phyloP scores from a whole-genome alignment of 2,113 vertebrate species.

The Gorsachius goisagi region DNA sequence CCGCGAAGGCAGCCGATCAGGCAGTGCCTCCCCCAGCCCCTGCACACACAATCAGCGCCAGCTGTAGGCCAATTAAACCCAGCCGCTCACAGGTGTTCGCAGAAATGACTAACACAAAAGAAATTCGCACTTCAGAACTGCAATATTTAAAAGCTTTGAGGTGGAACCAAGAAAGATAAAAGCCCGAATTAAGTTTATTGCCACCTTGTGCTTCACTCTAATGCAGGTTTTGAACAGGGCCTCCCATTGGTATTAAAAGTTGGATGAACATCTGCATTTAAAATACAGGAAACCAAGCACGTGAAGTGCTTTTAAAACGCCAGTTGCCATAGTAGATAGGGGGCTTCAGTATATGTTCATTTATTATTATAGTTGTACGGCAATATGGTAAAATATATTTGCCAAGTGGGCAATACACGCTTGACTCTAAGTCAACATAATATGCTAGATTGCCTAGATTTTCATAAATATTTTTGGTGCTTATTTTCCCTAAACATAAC shows the following conservation, averaged over 20 bases:
- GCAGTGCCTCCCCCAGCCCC: constrained; percentile 44
- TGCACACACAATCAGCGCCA: constrained; percentile 66
- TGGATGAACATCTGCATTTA: constrained; percentile 71
- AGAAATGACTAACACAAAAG: constrained; percentile 80
- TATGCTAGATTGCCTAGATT: constrained; percentile 58
- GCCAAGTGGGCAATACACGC: constrained; percentile 60
- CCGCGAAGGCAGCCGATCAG: constrained; percentile 16
- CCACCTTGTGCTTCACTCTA: constrained; percentile 64
- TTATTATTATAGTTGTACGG: constrained; percentile 47
- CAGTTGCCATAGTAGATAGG: constrained; percentile 42
- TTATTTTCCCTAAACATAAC: constrained; percentile 66
- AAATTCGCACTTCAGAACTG: constrained; percentile 66
- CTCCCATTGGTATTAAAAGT: constrained; percentile 67
- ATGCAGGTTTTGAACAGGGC: constrained; percentile 67
- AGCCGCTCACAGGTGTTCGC: constrained; percentile 78
- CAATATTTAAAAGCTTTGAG: constrained; percentile 72
- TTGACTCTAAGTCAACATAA: constrained; percentile 63
- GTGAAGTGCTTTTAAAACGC: constrained; percentile 48
- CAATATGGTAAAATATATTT: constrained; percentile 68
- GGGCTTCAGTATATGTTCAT: constrained; percentile 18
- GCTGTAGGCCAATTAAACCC: constrained; percentile 81
- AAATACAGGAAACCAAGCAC: constrained; percentile 53
- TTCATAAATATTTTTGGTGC: constrained; percentile 69
- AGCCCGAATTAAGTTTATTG: constrained; percentile 68
- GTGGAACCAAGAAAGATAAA: constrained; percentile 74